phyloP scores from a whole-genome alignment of 53 echinoderm and acorn worm species.

The Holothuria leucospilota region DNA sequence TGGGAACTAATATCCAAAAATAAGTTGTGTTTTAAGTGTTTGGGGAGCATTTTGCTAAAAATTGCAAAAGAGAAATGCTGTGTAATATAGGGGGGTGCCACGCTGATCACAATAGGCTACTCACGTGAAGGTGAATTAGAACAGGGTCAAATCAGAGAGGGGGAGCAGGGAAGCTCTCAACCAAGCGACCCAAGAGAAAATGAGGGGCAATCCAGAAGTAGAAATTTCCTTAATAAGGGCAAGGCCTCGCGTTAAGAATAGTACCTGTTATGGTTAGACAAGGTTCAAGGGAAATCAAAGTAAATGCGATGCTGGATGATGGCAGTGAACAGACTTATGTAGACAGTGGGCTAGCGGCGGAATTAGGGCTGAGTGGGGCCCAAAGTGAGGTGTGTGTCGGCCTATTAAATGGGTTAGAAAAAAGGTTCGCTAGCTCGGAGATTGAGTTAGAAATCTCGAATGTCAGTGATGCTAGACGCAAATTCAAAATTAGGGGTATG shows the following conservation, averaged over 20 bases:
- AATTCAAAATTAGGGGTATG: too few relatives aligned
- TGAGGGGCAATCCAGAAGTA: too few relatives aligned
- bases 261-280: slow-evolving; percentile 16
- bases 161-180: neutral
- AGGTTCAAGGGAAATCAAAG: neutral
- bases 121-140: too few relatives aligned
- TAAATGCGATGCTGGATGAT: slow-evolving; percentile 43
- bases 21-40: slow-evolving; percentile 19
- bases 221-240: neutral
- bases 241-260: neutral
- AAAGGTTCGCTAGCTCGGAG: neutral
- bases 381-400: slow-evolving; percentile 13
- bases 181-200: too few relatives aligned
- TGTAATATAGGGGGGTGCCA: slow-evolving; percentile 1
- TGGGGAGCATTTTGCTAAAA: slow-evolving; percentile 9
- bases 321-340: slow-evolving; percentile 28
- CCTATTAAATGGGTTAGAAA: slow-evolving; percentile 5
- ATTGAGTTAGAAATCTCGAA: neutral
- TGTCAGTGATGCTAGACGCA: too few relatives aligned
- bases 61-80: neutral
- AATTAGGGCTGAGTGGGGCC: neutral
- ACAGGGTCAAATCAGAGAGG: neutral
- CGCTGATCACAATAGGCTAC: slow-evolving; percentile 8
- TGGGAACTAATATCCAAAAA: neutral
- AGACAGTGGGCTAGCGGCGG: slow-evolving; percentile 23